Conservation (phyloP, 2,888 invertebrate genomes). For the Eupithecia vulgata region DNA sequence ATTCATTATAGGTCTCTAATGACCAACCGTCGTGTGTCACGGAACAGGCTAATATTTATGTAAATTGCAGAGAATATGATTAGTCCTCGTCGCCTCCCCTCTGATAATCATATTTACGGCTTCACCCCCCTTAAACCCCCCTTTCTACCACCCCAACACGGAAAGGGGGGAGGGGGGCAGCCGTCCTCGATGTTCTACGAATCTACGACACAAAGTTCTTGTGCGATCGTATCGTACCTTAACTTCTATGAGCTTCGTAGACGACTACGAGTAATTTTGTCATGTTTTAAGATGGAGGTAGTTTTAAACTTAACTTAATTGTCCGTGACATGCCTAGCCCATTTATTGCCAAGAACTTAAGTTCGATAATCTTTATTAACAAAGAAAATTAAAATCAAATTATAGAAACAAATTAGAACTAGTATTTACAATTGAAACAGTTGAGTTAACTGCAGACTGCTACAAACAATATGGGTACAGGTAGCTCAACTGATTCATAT, state of each 20-base stretch:
- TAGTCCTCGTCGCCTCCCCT: constrained; percentile 81
- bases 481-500: too few species aligned
- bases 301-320: too few species aligned
- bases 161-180: constrained; percentile 32
- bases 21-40: constrained; percentile 75
- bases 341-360: too few species aligned
- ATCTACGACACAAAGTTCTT: constrained; percentile 47
- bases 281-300: too few species aligned
- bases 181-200: constrained; percentile 54
- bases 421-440: too few species aligned
- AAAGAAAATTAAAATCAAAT: too few species aligned
- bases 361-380: too few species aligned
- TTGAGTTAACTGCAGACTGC: too few species aligned
- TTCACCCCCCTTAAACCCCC: constrained; percentile 53
- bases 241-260: constrained; percentile 39
- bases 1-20: constrained; percentile 60
- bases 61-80: constrained; percentile 84
- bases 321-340: too few species aligned
- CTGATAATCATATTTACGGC: constrained; percentile 84
- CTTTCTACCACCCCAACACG: constrained; percentile 49
- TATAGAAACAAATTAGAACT: too few species aligned
- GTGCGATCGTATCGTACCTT: constrained; percentile 24
- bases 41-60: constrained; percentile 83
- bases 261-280: constrained; percentile 8
- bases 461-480: too few species aligned